These are phyloP conservation scores for Poecilus cupreus DNA, from an alignment of 2,888 invertebrate species.

Conservation along the genomic window DNA sequence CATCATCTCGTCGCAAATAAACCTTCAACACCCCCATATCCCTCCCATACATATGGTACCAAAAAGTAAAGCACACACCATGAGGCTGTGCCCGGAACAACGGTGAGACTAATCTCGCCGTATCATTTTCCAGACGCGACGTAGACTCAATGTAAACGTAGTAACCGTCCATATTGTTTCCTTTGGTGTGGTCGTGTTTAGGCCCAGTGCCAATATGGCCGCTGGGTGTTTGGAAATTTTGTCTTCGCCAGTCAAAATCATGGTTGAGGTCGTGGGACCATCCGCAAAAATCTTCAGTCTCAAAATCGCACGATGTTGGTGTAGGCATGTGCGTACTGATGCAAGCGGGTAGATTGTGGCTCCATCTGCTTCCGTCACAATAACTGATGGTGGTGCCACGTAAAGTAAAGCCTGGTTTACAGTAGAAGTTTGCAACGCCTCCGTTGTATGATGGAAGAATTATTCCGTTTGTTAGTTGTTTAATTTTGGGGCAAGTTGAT, in stretches of 20 bases:
- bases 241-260: conserved; percentile 84
- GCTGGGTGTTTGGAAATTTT: conserved; percentile 79
- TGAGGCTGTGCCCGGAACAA: conserved; percentile 73
- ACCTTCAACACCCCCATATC: conserved; percentile 76
- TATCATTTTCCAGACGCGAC: conserved; percentile 77
- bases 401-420: conserved; percentile 78
- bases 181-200: conserved; percentile 83
- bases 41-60: conserved; percentile 87
- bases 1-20: conserved; percentile 71
- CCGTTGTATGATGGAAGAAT: conserved; percentile 74
- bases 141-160: conserved; percentile 91
- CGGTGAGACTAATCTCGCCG: conserved; percentile 84
- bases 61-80: conserved; percentile 79
- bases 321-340: conserved; percentile 73
- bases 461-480: conserved; percentile 75
- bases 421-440: conserved; percentile 79
- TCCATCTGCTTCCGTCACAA: conserved; percentile 85
- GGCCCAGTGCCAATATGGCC: conserved; percentile 83
- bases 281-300: conserved; percentile 81
- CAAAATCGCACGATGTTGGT: conserved; percentile 80
- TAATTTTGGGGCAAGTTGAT: conserved; percentile 75
- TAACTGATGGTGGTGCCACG: conserved; percentile 78
- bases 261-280: conserved; percentile 84
- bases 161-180: conserved; percentile 73
- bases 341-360: conserved; percentile 80